Percentiles rank a stretch among this genome's conserved stretches.
phyloP scores from a whole-genome alignment of 92 coral and sea anemone species.

The Micromussa lordhowensis region DNA sequence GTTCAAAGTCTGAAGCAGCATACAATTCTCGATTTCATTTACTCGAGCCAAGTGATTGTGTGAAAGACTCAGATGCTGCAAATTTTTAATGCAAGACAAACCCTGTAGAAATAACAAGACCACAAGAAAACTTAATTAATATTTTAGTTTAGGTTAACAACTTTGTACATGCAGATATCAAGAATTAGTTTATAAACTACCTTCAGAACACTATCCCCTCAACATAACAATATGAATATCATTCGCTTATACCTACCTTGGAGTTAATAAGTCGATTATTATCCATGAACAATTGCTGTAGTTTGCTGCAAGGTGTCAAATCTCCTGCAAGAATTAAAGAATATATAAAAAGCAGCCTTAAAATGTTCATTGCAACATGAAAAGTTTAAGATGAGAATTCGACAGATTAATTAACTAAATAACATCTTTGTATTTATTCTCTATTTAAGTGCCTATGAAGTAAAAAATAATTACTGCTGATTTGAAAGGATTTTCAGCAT shows the following conservation, averaged over 20 bases:
- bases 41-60: constrained; percentile 84
- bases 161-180: background rate
- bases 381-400: no score
- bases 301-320: constrained; percentile 75
- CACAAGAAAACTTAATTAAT: no score
- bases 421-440: no score
- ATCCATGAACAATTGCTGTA: constrained; percentile 72
- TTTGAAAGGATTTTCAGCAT: no score
- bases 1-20: constrained; percentile 73
- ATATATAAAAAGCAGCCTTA: background rate
- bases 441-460: no score
- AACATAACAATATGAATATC: background rate
- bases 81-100: constrained; percentile 62
- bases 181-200: background rate
- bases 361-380: no score
- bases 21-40: constrained; percentile 82
- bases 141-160: no score
- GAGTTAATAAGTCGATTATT: constrained; percentile 91
- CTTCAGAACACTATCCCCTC: background rate
- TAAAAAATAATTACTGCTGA: no score
- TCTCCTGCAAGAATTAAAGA: constrained; percentile 47
- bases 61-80: constrained; percentile 78
- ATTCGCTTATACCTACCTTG: constrained; percentile 66
- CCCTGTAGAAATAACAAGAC: constrained; percentile 65
- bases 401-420: no score